These are phyloP conservation scores for Apotomis turbidana DNA, from an alignment of 2,888 invertebrate species.

Conservation along the genomic window DNA sequence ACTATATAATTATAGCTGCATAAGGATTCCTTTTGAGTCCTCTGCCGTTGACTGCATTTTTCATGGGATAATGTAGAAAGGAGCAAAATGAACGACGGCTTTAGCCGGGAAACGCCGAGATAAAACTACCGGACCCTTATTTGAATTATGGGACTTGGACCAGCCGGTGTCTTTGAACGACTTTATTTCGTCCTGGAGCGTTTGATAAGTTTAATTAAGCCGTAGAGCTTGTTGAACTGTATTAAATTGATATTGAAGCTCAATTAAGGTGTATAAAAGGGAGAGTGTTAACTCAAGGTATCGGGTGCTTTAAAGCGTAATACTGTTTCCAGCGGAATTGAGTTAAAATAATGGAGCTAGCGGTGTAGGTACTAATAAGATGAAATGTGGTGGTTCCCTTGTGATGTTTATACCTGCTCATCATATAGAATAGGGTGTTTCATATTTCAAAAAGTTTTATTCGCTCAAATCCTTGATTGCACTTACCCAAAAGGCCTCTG, in stretches of 20 bases:
- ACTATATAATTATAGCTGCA: conserved; percentile 49
- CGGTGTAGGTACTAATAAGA: conserved; percentile 1
- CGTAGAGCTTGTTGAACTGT: conserved; percentile 27
- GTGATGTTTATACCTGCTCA: background rate
- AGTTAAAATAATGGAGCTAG: conserved; percentile 12
- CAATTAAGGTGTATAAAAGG: conserved; percentile 15
- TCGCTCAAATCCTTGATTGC: no score
- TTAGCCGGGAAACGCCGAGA: conserved; percentile 61
- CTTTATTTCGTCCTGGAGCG: conserved; percentile 44
- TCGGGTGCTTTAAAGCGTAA: conserved; percentile 16
- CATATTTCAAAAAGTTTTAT: no score
- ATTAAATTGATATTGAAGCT: conserved; percentile 31
- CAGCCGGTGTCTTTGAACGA: conserved; percentile 45
- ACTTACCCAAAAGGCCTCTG: no score
- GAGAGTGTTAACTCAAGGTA: conserved; percentile 12
- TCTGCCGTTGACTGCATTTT: conserved; percentile 59
- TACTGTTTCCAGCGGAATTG: conserved; percentile 17
- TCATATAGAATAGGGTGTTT: no score
- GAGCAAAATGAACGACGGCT: conserved; percentile 62
- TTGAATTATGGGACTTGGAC: conserved; percentile 64
- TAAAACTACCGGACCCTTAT: conserved; percentile 64
- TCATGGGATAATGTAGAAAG: conserved; percentile 57
- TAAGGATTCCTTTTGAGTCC: conserved; percentile 56
- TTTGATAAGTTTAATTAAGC: conserved; percentile 40
- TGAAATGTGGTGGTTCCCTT: background rate